A percentile compares a stretch with the other conserved stretches of the same genome.
These are phyloP conservation scores for Lasius fuliginosus DNA, from an alignment of 2,888 invertebrate genomes.

Conservation along the genomic window DNA sequence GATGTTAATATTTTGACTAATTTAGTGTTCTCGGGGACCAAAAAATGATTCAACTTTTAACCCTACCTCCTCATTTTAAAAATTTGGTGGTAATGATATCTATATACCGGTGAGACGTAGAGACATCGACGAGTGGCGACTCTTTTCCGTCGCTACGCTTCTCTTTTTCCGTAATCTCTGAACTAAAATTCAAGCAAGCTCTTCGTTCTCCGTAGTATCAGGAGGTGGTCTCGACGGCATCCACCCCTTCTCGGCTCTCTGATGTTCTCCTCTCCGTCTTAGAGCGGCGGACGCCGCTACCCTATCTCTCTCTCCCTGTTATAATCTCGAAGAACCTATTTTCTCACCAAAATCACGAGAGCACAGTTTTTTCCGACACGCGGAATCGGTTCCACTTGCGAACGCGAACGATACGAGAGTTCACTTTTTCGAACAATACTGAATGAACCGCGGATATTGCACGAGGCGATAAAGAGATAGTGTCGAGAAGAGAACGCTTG, in stretches of 20 bases:
- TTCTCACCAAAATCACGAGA: neutral
- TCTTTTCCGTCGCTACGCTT: conserved; percentile 42
- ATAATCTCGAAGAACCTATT: conserved; percentile 22
- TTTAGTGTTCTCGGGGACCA: neutral
- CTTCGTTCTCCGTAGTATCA: conserved; percentile 35
- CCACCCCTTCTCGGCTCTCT: conserved; percentile 12
- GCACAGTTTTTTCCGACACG: neutral
- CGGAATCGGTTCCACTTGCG: conserved; percentile 2
- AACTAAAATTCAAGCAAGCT: conserved; percentile 37
- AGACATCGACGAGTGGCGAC: conserved; percentile 54
- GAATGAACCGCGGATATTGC: conserved; percentile 59
- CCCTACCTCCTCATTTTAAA: neutral
- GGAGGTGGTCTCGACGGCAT: conserved; percentile 24
- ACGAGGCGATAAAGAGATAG: conserved; percentile 64
- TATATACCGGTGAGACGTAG: conserved; percentile 22
- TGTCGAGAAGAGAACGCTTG: conserved; percentile 28
- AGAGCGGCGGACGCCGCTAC: conserved; percentile 16
- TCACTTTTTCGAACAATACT: conserved; percentile 14
- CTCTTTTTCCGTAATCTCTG: conserved; percentile 39
- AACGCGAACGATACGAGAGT: neutral
- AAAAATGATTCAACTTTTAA: neutral
- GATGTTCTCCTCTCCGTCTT: conserved; percentile 60
- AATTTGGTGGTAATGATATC: conserved; percentile 1
- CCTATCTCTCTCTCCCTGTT: conserved; percentile 19
- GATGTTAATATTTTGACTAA: conserved; percentile 6